A percentile compares a stretch with the other conserved stretches of the same genome.
phyloP scores from a whole-genome alignment of 2,888 invertebrate genomes.

The Hyposoter didymator region DNA sequence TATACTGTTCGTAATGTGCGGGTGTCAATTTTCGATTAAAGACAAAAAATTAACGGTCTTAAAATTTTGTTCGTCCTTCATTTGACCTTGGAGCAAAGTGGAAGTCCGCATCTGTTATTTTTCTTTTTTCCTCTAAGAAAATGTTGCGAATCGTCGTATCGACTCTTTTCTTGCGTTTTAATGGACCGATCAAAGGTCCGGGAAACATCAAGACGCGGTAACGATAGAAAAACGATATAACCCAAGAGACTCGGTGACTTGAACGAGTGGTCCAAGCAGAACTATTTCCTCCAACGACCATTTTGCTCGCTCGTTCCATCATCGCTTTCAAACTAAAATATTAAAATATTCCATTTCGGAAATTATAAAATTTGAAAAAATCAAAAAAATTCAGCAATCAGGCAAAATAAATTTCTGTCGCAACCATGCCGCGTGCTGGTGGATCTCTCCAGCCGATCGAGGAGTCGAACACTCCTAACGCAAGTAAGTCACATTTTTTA shows the following conservation, averaged over 20 bases:
- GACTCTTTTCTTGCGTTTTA: not conserved
- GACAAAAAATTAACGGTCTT: not conserved
- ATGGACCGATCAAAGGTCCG: not conserved
- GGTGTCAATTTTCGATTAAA: not conserved
- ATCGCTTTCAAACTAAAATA: not conserved
- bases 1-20: not conserved
- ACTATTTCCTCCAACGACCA: not conserved
- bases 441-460: constrained; percentile 80
- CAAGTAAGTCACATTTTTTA: constrained; percentile 71
- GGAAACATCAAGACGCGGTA: not conserved
- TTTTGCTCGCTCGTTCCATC: not conserved
- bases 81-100: not conserved
- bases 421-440: constrained; percentile 76
- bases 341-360: not conserved
- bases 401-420: constrained; percentile 13
- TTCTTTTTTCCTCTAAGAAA: not conserved
- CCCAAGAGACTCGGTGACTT: not conserved
- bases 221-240: not conserved
- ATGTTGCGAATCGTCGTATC: not conserved
- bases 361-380: not conserved
- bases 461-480: constrained; percentile 79
- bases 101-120: not conserved
- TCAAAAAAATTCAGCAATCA: not conserved
- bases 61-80: not conserved
- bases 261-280: constrained; percentile 1